Evolutionary conservation across 2,888 invertebrate species (phyloP), one percentile per base, ranked within the genome.

Genomic region (Trachelus tabidus): DNA sequence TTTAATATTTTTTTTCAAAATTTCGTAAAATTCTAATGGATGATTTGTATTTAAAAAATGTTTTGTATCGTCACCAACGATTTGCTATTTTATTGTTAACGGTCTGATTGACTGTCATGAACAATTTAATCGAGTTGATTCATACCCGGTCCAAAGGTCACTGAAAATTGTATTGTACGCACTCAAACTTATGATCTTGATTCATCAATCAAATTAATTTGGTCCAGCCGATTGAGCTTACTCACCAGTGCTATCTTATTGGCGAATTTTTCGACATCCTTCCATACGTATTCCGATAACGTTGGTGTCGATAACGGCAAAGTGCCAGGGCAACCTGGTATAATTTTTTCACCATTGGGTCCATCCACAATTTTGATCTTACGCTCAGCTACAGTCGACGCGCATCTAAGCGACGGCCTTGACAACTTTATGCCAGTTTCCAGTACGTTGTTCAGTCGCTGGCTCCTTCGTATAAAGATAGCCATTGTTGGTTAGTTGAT

Each of bases 161-260:
- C 15, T 40, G 4, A 15, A 40, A 40, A 40, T 40, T 40, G 0
- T 1, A 23, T 40, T 40, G 15, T 40, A 12, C 40, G 40, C 12
- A 40, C 15, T 15, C 40, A 6, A 40, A 40, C 40, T 23, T 23
- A 40, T 15, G 6, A 40, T 23, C 40, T 40, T 40, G 15, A 40
- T 40, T 23, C 0, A 23, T 23, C 40, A 40, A 40, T 40, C 23
- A 4, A 40, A 40, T 40, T 23, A 40, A 15, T 40, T 23, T 40
- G 2, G 23, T 23, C 6, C 6, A 0, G 40, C 68, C 1, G 34
- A 69, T 35, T 31, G 69, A 34, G 11, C 75, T n/a, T 77, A 84
- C 86, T 76, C 84, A 91, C 91, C 83, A 90, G n/a, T 34, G 90
- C 91, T 4, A 84, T 80, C 71, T 82, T 84, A 3, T 89, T 78